phyloP scores from a whole-genome alignment of 2,888 invertebrate species.

The Leucophenga maculata region DNA sequence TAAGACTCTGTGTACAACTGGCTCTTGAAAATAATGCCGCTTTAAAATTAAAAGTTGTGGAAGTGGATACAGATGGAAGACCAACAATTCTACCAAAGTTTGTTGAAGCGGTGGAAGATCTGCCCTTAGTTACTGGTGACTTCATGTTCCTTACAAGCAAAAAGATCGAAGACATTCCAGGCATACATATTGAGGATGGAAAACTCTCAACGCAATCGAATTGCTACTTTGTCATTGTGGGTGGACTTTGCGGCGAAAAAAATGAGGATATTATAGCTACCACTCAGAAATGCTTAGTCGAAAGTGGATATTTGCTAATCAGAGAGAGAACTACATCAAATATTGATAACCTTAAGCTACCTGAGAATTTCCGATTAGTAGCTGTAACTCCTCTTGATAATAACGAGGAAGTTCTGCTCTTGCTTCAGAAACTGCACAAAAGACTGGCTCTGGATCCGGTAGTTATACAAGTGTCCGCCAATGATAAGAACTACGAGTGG shows the following conservation, averaged over 20 bases:
- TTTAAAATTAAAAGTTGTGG: constrained; percentile 77
- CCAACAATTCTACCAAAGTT: constrained; percentile 75
- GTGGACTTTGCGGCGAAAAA: constrained; percentile 49
- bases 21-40: constrained; percentile 80
- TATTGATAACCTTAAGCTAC: constrained; percentile 63
- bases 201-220: constrained; percentile 73
- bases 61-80: constrained; percentile 75
- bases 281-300: constrained; percentile 74
- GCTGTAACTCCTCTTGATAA: constrained; percentile 60
- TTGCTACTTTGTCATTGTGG: constrained; percentile 64
- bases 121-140: constrained; percentile 81
- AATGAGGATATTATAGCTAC: constrained; percentile 69
- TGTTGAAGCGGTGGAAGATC: constrained; percentile 77
- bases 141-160: constrained; percentile 74
- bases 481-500: constrained; percentile 65
- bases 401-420: constrained; percentile 63
- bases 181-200: constrained; percentile 77
- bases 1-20: constrained; percentile 79
- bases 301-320: constrained; percentile 77
- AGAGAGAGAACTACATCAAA: constrained; percentile 75
- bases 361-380: constrained; percentile 58
- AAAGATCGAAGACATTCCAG: constrained; percentile 69
- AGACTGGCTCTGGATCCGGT: constrained; percentile 48
- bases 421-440: constrained; percentile 59
- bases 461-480: constrained; percentile 58